Evolutionary conservation across 2,797 vertebrate species (phyloP).

Genomic region (Pempheris klunzingeri): DNA sequence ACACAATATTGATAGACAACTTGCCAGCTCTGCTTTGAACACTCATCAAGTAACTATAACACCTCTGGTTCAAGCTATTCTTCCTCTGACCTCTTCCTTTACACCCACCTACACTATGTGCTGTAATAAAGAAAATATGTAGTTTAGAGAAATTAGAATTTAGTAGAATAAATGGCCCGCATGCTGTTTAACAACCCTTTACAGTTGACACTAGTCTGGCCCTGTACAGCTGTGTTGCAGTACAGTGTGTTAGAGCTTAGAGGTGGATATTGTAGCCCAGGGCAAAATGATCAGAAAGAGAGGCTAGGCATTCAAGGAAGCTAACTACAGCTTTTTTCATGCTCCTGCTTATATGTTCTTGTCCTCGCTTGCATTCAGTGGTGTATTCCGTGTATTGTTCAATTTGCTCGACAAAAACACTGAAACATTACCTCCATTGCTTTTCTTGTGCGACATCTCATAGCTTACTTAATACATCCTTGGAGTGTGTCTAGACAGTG

Average conservation of each 20-base stretch:
- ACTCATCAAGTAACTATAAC: background rate
- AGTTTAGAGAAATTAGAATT: slow-evolving; percentile 24
- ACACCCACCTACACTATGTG: background rate
- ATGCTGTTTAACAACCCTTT: slow-evolving; percentile 18
- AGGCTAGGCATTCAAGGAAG: background rate
- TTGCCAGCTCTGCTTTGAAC: background rate
- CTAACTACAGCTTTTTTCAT: slow-evolving; percentile 3
- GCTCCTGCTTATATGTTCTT: slow-evolving; percentile 1
- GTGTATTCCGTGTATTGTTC: slow-evolving; percentile 25
- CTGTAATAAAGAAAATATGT: background rate
- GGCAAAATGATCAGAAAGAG: slow-evolving; percentile 30
- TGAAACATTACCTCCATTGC: background rate
- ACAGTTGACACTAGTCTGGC: background rate
- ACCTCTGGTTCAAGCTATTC: background rate
- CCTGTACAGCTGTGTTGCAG: slow-evolving; percentile 6
- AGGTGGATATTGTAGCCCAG: slow-evolving; percentile 30
- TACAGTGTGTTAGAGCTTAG: slow-evolving; percentile 27
- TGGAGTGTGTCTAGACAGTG: slow-evolving; percentile 10
- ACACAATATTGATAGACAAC: background rate
- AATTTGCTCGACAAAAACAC: slow-evolving; percentile 20
- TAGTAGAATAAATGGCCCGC: slow-evolving; percentile 25
- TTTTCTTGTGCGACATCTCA: background rate
- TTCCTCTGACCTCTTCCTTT: slow-evolving; percentile 8
- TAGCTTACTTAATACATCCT: background rate
- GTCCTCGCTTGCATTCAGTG: slow-evolving; percentile 27